A percentile compares a stretch with the other conserved stretches of the same genome.
Conservation (phyloP, 2,113 vertebrate genomes). For the Vulpes vulpes region DNA sequence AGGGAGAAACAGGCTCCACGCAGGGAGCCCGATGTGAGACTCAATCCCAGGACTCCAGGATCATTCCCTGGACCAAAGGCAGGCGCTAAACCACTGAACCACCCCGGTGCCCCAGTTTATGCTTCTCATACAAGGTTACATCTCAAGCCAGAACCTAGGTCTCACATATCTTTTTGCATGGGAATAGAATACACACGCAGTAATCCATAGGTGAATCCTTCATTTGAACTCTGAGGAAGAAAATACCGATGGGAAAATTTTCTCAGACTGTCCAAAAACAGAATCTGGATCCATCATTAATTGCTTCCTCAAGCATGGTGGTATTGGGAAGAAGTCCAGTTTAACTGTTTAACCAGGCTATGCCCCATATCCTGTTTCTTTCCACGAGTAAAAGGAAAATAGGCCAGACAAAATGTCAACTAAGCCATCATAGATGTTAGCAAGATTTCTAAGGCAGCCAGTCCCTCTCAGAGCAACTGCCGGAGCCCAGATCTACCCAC, state of each 20-base stretch:
- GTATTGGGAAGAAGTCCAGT: not conserved
- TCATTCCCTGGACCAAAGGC: not conserved
- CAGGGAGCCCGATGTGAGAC: fast-evolving
- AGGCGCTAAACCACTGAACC: not conserved
- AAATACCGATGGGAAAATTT: not conserved
- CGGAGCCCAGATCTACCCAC: not conserved
- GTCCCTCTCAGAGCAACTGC: not conserved
- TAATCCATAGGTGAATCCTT: not conserved
- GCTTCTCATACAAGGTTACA: not conserved
- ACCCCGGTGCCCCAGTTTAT: not conserved
- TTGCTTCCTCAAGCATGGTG: not conserved
- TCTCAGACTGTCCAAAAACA: not conserved
- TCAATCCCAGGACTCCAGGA: not conserved
- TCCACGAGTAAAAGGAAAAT: constrained; percentile 9
- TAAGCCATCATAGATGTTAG: constrained; percentile 9
- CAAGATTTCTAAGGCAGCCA: constrained; percentile 45
- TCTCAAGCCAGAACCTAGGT: not conserved
- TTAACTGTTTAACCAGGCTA: not conserved
- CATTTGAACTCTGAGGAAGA: constrained; percentile 16
- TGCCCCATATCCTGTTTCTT: not conserved
- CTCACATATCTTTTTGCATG: not conserved
- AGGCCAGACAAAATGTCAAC: not conserved
- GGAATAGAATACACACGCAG: not conserved
- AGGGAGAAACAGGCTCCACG: not conserved
- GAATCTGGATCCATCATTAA: not conserved